These are phyloP conservation scores for Poecile atricapillus DNA, from an alignment of 2,113 vertebrate genomes.

Conservation along the genomic window DNA sequence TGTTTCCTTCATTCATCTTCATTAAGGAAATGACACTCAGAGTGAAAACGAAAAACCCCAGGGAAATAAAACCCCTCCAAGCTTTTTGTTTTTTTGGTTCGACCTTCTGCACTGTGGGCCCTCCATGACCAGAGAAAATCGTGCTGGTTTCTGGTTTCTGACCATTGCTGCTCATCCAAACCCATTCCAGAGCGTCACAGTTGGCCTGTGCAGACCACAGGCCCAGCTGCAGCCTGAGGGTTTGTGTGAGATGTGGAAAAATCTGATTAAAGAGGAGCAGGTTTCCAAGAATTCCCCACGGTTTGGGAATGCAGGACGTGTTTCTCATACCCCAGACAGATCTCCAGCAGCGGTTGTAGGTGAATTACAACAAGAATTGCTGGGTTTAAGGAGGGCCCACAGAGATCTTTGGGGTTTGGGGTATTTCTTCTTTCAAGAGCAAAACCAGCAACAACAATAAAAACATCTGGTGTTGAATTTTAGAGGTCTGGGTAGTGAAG, in stretches of 20 bases:
- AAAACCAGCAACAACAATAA: background rate
- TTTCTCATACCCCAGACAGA: background rate
- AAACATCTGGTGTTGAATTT: background rate
- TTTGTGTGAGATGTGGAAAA: background rate
- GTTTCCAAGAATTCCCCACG: background rate
- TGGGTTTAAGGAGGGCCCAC: background rate
- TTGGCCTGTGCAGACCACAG: background rate
- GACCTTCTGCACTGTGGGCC: background rate
- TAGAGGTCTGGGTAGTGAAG: background rate
- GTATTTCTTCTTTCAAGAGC: background rate
- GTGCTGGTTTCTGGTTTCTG: constrained; percentile 11
- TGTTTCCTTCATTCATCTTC: constrained; percentile 11
- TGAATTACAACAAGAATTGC: background rate
- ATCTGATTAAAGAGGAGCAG: background rate
- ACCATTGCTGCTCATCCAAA: background rate
- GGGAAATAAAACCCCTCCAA: background rate
- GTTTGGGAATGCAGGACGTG: background rate
- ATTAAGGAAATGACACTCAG: background rate
- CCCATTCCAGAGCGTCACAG: background rate
- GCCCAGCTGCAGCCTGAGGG: background rate
- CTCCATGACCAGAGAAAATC: background rate
- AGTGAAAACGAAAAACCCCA: background rate
- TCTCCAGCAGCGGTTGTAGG: background rate
- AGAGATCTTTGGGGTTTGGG: background rate
- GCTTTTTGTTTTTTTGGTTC: background rate